Base-by-base conservation (phyloP, 2,888 invertebrate species). In the Drosophila paramelanica region DNA sequence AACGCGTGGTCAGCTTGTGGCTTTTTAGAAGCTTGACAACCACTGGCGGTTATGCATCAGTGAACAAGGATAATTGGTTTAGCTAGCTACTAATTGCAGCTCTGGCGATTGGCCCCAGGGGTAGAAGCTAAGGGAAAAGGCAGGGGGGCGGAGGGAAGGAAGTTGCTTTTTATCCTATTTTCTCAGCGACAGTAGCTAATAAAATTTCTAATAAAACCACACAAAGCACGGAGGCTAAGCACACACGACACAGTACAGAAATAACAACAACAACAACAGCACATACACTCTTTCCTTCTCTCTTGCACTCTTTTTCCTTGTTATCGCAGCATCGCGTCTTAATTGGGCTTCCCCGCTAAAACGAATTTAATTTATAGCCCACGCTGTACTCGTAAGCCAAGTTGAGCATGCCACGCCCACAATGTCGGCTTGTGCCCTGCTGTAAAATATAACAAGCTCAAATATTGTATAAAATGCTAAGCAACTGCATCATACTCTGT, bases 301-400 rank as follows among this genome's bases (percentile, higher is more conserved):
- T 51, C 7, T 14, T 33, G 20, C 10, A 23, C 61, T n/a, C 23
- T 25, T 11, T 23, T 10, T 33, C 5, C 42, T 7, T 45, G 49
- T 11, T 11, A 31, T 31, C 31, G 13, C 45, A 55, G 66, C 62
- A 75, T 50, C 58, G 47, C 55, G 38, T 49, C 79, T 81, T 88
- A 88, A 88, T 84, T 84, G 81, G 55, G 17, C 14, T 10, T 17
- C 36, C 25, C 36, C 36, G 36, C 36, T 13, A 66, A 69, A 80
- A 64, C 52, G 78, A 89, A 84, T 89, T 89, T 87, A 84, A 84
- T 84, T 89, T 84, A 84, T 89, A 81, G 75, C 69, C 65, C 65
- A 66, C 53, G 41, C 27, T 70, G 66, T 55, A n/a, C 47, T 52
- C 23, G 67, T 66, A 67, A 67, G 71, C 67, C 66, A 61, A 58